A percentile compares a stretch with the other conserved stretches of the same genome.
Conservation (phyloP, 2,113 vertebrate genomes). For the Silurus asotus region DNA sequence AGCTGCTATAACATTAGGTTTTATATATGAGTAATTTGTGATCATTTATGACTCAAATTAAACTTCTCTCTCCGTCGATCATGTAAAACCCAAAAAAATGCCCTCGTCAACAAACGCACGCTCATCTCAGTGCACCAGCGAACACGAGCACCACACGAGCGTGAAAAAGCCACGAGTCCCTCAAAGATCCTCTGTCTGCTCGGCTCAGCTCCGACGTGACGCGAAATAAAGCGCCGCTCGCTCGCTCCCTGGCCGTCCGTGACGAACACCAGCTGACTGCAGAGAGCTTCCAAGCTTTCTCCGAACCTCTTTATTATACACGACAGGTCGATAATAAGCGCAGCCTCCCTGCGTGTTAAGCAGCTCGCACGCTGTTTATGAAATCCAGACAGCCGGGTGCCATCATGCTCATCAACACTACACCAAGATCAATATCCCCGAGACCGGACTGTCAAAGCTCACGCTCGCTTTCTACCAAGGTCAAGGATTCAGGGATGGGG, state of each 20-base stretch:
- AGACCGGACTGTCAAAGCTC: not conserved
- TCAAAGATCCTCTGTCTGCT: not conserved
- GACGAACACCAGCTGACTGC: slow-evolving; percentile 14
- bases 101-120: not conserved
- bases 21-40: not conserved
- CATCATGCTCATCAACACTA: slow-evolving; percentile 18
- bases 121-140: not conserved
- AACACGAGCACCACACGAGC: not conserved
- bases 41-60: not conserved
- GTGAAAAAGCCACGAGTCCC: not conserved
- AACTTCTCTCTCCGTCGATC: not conserved
- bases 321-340: slow-evolving; percentile 30
- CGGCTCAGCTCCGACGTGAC: not conserved
- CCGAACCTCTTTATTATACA: slow-evolving; percentile 26
- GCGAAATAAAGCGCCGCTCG: not conserved
- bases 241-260: not conserved
- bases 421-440: not conserved
- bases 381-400: slow-evolving; percentile 20
- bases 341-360: slow-evolving; percentile 19
- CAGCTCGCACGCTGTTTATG: not conserved
- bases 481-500: not conserved
- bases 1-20: too few species aligned
- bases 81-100: not conserved
- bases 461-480: not conserved
- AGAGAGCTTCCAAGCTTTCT: not conserved